Evolutionary conservation across 1,140 invertebrate genomes (phyloP).

Genomic region (Camponotus floridanus): DNA sequence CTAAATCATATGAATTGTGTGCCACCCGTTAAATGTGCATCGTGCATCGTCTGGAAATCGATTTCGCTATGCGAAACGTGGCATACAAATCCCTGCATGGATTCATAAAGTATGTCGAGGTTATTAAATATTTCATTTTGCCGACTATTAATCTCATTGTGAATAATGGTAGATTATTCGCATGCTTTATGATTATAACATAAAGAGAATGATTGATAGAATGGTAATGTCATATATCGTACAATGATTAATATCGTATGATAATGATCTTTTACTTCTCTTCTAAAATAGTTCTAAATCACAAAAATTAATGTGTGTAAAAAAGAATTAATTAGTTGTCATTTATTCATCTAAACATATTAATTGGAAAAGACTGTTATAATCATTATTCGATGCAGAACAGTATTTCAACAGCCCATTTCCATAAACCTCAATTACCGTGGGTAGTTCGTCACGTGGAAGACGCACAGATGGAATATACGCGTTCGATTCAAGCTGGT

Average conservation of each 20-base stretch:
- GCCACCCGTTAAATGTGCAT: not conserved
- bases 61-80: slow-evolving; percentile 40
- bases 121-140: slow-evolving; percentile 57
- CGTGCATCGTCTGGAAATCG: slow-evolving; percentile 53
- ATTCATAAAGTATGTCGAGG: slow-evolving; percentile 38
- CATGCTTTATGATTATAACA: not conserved
- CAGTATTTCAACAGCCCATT: slow-evolving; percentile 27
- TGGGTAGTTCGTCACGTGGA: slow-evolving; percentile 61
- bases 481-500: slow-evolving; percentile 38
- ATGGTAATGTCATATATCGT: too few relatives aligned
- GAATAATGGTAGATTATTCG: slow-evolving; percentile 38
- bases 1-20: slow-evolving; percentile 63
- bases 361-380: slow-evolving; percentile 41
- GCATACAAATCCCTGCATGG: slow-evolving; percentile 33
- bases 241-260: too few relatives aligned
- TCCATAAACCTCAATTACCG: slow-evolving; percentile 60
- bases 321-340: slow-evolving; percentile 14
- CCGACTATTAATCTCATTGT: slow-evolving; percentile 44
- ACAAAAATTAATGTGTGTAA: not conserved
- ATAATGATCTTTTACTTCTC: not conserved
- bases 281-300: not conserved
- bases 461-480: slow-evolving; percentile 57
- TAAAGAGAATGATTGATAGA: not conserved
- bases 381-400: slow-evolving; percentile 2
- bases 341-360: slow-evolving; percentile 16